A percentile compares a stretch with the other conserved stretches of the same genome.
These are phyloP conservation scores for Melospiza melodia DNA, from an alignment of 2,113 vertebrate genomes.

Conservation along the genomic window DNA sequence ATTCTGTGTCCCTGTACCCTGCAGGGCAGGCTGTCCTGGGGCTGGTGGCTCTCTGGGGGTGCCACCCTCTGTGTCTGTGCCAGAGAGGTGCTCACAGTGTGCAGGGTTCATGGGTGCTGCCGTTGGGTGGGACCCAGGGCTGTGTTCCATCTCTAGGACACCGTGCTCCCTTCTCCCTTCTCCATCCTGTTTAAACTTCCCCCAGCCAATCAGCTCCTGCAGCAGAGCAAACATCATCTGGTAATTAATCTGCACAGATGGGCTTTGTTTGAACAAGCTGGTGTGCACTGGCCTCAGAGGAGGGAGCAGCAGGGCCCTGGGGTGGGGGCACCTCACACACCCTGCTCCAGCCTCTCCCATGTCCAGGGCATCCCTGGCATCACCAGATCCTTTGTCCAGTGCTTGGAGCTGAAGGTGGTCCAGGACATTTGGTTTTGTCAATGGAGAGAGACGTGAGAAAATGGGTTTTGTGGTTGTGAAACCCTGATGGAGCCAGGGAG, in stretches of 20 bases:
- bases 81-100: background rate
- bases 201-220: background rate
- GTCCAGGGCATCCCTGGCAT: background rate
- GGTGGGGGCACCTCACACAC: background rate
- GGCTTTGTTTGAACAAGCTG: constrained; percentile 48
- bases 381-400: background rate
- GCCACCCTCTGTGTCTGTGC: background rate
- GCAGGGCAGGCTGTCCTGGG: background rate
- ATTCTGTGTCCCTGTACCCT: background rate
- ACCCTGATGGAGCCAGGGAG: background rate
- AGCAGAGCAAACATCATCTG: background rate
- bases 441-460: background rate
- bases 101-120: accelerated
- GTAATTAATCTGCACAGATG: constrained; percentile 28
- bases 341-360: accelerated
- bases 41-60: background rate
- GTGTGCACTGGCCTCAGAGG: background rate
- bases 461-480: background rate
- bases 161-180: background rate
- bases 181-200: constrained; percentile 20
- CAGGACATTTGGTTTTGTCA: background rate
- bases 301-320: background rate
- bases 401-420: background rate
- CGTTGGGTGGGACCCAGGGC: accelerated
- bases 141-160: background rate